Conservation (phyloP, 1,140 invertebrate species). For the Listronotus bonariensis region DNA sequence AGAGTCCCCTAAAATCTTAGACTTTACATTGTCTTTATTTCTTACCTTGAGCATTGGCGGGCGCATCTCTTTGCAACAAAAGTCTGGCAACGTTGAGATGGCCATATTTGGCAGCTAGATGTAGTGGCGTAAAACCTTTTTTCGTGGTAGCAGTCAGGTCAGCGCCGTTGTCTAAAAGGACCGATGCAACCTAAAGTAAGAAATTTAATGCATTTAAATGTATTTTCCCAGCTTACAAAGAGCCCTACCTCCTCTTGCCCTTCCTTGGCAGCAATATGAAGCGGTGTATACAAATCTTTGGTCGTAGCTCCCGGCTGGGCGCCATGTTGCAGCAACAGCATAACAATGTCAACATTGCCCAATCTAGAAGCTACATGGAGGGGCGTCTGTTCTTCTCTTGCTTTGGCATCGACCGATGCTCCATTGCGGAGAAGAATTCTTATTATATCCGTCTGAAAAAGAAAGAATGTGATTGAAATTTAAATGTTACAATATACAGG, state of each 20-base stretch:
- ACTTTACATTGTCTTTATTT: too few relatives aligned
- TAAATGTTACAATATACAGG: too few relatives aligned
- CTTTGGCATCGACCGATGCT: constrained; percentile 90
- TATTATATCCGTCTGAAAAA: constrained; percentile 89
- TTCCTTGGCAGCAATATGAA: constrained; percentile 98
- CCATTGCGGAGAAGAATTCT: constrained; percentile 93
- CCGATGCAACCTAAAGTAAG: constrained; percentile 70
- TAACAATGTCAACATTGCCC: constrained; percentile 92
- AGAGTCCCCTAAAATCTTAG: too few relatives aligned
- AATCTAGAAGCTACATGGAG: constrained; percentile 91
- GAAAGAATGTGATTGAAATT: too few relatives aligned
- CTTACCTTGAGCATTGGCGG: constrained; percentile 89
- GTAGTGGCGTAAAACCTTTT: constrained; percentile 97
- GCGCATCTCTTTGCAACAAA: constrained; percentile 83
- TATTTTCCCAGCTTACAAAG: neutral
- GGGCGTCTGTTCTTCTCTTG: constrained; percentile 91
- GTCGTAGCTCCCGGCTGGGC: constrained; percentile 85
- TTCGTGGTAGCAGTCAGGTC: constrained; percentile 87
- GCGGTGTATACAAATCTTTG: constrained; percentile 93
- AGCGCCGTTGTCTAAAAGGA: constrained; percentile 93
- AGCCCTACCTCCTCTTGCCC: constrained; percentile 78
- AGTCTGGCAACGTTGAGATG: constrained; percentile 90
- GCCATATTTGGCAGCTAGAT: constrained; percentile 97
- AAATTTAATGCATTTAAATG: too few relatives aligned
- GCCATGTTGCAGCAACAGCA: constrained; percentile 88